A percentile compares a stretch with the other conserved stretches of the same genome.
These are phyloP conservation scores for Gymnothorax reevesii DNA, from an alignment of 2,797 vertebrate genomes.

Conservation along the genomic window DNA sequence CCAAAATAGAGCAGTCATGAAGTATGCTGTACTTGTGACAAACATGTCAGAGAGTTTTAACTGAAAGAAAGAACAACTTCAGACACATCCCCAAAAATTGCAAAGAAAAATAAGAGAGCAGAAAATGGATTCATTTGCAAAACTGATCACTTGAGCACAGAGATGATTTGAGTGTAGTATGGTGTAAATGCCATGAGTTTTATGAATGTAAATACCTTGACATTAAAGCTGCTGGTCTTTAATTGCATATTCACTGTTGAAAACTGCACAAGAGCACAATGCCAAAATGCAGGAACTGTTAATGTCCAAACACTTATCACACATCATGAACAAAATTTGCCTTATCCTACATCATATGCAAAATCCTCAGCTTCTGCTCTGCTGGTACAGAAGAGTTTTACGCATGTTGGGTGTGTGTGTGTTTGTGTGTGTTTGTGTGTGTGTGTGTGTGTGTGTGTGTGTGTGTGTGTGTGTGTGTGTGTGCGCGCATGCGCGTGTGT, in stretches of 20 bases:
- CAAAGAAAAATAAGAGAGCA: background rate
- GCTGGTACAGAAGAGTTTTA: background rate
- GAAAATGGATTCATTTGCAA: background rate
- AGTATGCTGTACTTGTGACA: background rate
- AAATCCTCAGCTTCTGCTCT: background rate
- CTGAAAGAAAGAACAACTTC: background rate
- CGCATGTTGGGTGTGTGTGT: background rate
- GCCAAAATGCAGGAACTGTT: too few relatives aligned
- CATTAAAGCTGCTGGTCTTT: too few relatives aligned
- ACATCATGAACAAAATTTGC: background rate
- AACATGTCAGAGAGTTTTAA: background rate
- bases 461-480: background rate
- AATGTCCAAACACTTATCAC: too few relatives aligned
- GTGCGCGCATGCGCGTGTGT: background rate
- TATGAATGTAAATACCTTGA: too few relatives aligned
- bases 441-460: background rate
- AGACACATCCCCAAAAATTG: background rate
- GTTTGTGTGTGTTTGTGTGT: background rate
- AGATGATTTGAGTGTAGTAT: background rate
- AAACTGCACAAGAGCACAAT: too few relatives aligned
- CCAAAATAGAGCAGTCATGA: background rate
- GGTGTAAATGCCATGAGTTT: background rate
- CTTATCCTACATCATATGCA: background rate
- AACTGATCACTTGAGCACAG: background rate
- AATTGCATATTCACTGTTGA: too few relatives aligned